Evolutionary conservation across 2,797 vertebrate species (phyloP), one percentile per base, ranked within the genome.

Genomic region (Champsocephalus gunnari): DNA sequence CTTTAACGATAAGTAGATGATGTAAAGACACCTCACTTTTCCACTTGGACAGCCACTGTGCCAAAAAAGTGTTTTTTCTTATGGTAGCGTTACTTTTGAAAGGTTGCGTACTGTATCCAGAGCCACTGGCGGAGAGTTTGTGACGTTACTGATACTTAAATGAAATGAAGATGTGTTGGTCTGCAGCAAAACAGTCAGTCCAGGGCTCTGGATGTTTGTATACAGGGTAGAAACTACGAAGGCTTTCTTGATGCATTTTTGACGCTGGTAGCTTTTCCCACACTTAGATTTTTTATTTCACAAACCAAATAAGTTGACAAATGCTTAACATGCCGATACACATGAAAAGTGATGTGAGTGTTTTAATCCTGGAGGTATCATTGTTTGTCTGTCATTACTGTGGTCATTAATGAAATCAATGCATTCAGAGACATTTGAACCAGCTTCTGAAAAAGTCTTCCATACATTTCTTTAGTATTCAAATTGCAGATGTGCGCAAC

Each of bases 201-300:
- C 57, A 43, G 77, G 67, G 81, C 79, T 87, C 88, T 83, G 85
- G 78, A 73, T 79, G 78, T 87, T 83, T 88, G 81, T 84, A 82
- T 82, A 93, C 92, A 93, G 91, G 90, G 90, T 93, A 91, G 80
- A 87, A 87, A 87, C 12, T 14, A 75, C 77, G 71, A 81, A 71
- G 82, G 85, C 72, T 91, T 89, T 86, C 86, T 85, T 86, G 77
- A 80, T 91, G 82, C 82, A 66, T 88, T 92, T 89, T 81, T 81
- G 64, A 89, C 70, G 79, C 79, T 73, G 61, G 86, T 91, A 88
- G 85, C 81, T 87, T 92, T 92, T 92, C 88, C 90, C 91, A 92
- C 91, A 91, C 86, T 92, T 91, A 92, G 87, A 88, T 80, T 50
- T 74, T 59, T 66, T 66, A 71, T 68, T 81, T 82, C 54, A 54